These are phyloP conservation scores for Cheirogaleus major DNA, from an alignment of 2,797 vertebrate genomes.

Conservation along the genomic window DNA sequence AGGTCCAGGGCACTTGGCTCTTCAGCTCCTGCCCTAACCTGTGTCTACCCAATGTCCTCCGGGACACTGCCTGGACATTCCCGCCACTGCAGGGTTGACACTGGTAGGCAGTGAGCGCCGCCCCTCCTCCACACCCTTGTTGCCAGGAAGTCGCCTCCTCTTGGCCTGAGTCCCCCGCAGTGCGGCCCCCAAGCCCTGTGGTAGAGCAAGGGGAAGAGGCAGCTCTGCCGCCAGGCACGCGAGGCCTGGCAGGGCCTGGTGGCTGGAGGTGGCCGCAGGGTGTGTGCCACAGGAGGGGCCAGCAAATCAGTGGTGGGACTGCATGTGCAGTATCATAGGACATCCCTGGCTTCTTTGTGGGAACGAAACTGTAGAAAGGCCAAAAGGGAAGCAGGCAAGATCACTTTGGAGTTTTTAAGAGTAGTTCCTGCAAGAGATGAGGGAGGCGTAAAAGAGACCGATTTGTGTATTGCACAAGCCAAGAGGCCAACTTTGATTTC, in stretches of 20 bases:
- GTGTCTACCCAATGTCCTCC: too few relatives aligned
- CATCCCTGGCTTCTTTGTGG: not conserved
- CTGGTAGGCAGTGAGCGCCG: not conserved
- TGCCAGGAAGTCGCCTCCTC: not conserved
- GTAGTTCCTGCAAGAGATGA: not conserved
- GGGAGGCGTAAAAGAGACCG: too few relatives aligned
- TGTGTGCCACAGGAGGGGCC: not conserved
- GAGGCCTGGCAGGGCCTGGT: not conserved
- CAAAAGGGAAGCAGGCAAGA: not conserved
- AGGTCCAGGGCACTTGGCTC: rapidly evolving
- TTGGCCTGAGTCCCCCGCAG: not conserved
- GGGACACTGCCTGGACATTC: too few relatives aligned
- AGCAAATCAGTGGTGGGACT: not conserved
- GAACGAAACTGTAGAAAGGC: not conserved
- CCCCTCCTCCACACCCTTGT: not conserved
- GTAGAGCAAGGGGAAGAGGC: not conserved
- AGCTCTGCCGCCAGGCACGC: not conserved
- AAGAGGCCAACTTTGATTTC: rapidly evolving
- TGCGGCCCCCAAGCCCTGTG: rapidly evolving
- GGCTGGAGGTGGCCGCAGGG: not conserved
- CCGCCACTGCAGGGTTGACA: not conserved
- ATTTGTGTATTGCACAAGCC: not conserved
- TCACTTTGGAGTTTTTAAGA: not conserved
- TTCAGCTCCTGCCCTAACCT: not conserved
- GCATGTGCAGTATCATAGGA: too few relatives aligned